phyloP scores from a whole-genome alignment of 2,888 invertebrate genomes.

The Achlya flavicornis region DNA sequence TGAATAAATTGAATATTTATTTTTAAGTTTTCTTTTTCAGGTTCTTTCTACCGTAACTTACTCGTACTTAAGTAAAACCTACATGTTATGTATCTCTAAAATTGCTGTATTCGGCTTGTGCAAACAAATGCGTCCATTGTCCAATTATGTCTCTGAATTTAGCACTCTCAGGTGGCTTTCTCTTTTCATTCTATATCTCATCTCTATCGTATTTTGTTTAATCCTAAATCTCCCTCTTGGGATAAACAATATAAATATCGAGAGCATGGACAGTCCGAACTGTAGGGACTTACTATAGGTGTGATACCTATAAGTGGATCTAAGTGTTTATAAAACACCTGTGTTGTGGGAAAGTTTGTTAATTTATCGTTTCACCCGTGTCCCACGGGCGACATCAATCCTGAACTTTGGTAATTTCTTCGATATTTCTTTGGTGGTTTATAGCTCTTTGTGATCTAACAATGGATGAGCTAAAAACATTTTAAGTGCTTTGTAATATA shows the following conservation, averaged over 20 bases:
- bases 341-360: constrained; percentile 46
- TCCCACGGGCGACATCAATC: constrained; percentile 14
- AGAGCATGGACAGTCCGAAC: neutral
- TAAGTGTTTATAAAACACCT: constrained; percentile 27
- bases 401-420: constrained; percentile 29
- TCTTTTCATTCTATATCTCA: too few relatives aligned
- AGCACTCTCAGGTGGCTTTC: too few relatives aligned
- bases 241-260: neutral
- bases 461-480: constrained; percentile 2
- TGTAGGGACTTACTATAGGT: neutral
- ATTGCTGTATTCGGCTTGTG: too few relatives aligned
- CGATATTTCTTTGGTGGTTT: constrained; percentile 18
- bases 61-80: too few relatives aligned
- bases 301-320: neutral
- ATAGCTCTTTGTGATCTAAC: neutral
- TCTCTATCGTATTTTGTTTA: too few relatives aligned
- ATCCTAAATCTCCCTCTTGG: neutral
- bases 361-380: constrained; percentile 45
- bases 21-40: too few relatives aligned
- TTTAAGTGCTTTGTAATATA: neutral
- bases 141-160: too few relatives aligned
- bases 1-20: too few relatives aligned
- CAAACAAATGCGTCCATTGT: too few relatives aligned
- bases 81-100: too few relatives aligned
- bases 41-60: too few relatives aligned